Conservation (phyloP, 1,140 invertebrate species). For the Brachionus sp. region DNA sequence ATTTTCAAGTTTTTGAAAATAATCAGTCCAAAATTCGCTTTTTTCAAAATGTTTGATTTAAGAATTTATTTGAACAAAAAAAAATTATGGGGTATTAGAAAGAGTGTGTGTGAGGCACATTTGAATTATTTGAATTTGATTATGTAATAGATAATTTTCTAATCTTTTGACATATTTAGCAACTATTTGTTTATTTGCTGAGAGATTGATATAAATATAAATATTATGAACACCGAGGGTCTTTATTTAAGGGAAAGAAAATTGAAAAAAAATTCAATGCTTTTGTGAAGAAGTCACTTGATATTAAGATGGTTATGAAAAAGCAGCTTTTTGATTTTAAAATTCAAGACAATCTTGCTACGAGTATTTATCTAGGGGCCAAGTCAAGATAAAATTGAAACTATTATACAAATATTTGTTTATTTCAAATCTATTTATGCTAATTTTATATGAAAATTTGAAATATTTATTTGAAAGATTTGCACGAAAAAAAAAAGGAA, state of each 20-base stretch:
- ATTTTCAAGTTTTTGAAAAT: no score
- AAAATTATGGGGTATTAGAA: no score
- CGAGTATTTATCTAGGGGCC: neutral
- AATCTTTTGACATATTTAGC: neutral
- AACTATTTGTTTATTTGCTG: neutral
- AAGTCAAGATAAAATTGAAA: slow-evolving; percentile 1
- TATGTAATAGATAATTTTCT: neutral
- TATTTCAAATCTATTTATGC: neutral
- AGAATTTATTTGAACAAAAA: no score
- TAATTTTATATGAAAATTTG: slow-evolving; percentile 6
- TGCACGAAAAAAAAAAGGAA: neutral
- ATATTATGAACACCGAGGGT: neutral
- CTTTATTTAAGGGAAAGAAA: neutral
- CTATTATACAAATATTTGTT: slow-evolving; percentile 11
- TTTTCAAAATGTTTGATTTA: no score
- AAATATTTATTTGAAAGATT: slow-evolving; percentile 12
- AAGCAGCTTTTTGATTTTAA: neutral
- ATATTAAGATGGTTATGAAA: neutral
- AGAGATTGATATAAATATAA: neutral
- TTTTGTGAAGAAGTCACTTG: neutral
- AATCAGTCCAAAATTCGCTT: no score
- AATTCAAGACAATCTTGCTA: neutral
- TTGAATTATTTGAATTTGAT: neutral
- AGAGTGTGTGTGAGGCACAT: neutral
- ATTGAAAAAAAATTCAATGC: neutral